Base-by-base conservation (phyloP, 1,140 invertebrate species). In the Cydia fagiglandana region DNA sequence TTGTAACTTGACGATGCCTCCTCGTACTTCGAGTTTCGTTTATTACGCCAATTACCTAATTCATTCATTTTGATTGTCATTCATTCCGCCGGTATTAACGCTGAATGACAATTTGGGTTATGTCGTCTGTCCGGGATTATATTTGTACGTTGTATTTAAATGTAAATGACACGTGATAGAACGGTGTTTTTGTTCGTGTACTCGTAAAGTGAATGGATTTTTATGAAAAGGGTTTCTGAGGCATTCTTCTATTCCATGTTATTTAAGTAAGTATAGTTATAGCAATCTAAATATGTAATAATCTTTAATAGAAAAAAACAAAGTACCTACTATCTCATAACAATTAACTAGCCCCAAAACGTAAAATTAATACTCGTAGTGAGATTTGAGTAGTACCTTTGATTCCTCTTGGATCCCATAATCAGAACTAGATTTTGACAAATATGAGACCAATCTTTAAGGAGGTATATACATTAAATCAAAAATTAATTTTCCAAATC, bases 21-120 rank as follows among this genome's bases (percentile, higher is more conserved):
- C 20, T 61, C 20, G 20, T 61, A n/a, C 20, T 61, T 61, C 13
- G 13, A 50, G 47, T 50, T 53, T 53, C 56, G 56, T 61, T 66
- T 66, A 66, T 66, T 66, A 66, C 30, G 15, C 30, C 24, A 66
- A 66, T 66, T 66, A 66, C 24, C 30, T 66, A 24, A 66, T 66
- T 66, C 64, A 66, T 66, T 66, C 30, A 38, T 38, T 66, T 38
- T 34, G 64, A 66, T 66, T 66, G 64, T 66, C 64, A 66, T 66
- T 66, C 30, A 66, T 66, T 66, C 64, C 30, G 2, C 4, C 64
- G 30, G 64, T 34, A 38, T 66, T 61, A 61, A 61, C 56, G 56
- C 56, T 66, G 64, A 66, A 66, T 66, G 64, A 66, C 64, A 66
- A 15, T 38, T 66, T 66, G 56, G 56, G 56, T 24, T 24, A 61